Evolutionary conservation across 2,888 invertebrate genomes (phyloP), one percentile per base, ranked within the genome.

Genomic region (Ophioninae sp.): DNA sequence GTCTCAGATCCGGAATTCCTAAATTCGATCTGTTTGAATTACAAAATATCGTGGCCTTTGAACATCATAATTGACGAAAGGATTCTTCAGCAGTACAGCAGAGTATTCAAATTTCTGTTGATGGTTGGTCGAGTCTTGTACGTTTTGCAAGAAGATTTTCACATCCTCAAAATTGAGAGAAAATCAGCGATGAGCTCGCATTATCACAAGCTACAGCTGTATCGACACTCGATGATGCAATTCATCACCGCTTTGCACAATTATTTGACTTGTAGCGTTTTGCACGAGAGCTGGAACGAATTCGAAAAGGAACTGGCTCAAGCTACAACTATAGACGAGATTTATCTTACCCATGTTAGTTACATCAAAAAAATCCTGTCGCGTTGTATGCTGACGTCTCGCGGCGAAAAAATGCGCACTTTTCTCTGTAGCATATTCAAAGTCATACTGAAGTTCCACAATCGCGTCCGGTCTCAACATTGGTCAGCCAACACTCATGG

Each of bases 351-450:
- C 37, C 97, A 97, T 87, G 95, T 96, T 10, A 93, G 93, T 0
- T 97, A 97, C 89, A 94, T 97, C 5, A 97, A 97, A 91, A 95
- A 95, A 86, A 95, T 97, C 59, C 91, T 96, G 59, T 96, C 96
- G 74, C 93, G 97, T 87, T 97, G 97, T 87, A 94, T 97, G 87
- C 91, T 97, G 6, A 97, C 96, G 87, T 95, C 95, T 79, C 94
- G 95, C 74, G 96, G 96, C 44, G 94, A 94, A 41, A 95, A 95
- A 2, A 95, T 97, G 56, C 95, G 95, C 91, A 95, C 95, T 86
- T 94, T 96, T 0, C 93, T 97, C 56, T 95, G 96, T 77, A 95
- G 95, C 90, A 95, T 96, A 22, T 96, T 97, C 88, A 95, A 95
- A 71, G 95, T 96, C 8, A 95, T 96, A 58, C 91, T 97, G 85